Evolutionary conservation across 2,888 invertebrate genomes (phyloP), one percentile per base, ranked within the genome.

Genomic region (Diachrysia chrysitis): DNA sequence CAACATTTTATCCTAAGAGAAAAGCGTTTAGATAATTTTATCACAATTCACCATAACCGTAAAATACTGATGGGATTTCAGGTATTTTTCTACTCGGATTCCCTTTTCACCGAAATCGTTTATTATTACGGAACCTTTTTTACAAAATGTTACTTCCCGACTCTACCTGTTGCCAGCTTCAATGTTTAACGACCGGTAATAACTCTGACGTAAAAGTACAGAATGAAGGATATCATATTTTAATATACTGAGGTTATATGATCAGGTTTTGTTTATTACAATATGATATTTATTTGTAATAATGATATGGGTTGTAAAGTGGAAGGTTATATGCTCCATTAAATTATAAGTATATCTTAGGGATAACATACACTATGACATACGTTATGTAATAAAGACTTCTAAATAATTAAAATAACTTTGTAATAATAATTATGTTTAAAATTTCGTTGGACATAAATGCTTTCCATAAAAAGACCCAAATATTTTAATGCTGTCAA

Each of bases 161-260:
- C 32, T 29, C 10, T 53, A 78, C 81, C 78, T 77, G 78, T 80
- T 80, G 58, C 65, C 32, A 60, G 55, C 58, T 69, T 64, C 66
- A 54, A 48, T 42, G 17, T 65, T 78, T 73, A 58, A 78, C 62
- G 53, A 29, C 48, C 54, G 32, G 54, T 46, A 66, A 71, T 76
- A 76, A 79, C 51, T 58, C 56, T 14, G 29, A 16, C 71, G 71
- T 77, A 79, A 79, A 76, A 55, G 59, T 71, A 63, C 51, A 68
- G 71, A 67, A 71, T 76, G 61, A 76, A 65, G 67, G 65, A 76
- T 79, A 79, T 67, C 62, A 69, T 74, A 37, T 78, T 64, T n/a
- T 74, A 74, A 74, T 78, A 78, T 69, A 61, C 79, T 58, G 25
- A 35, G 10, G 55, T 79, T 79, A 77, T 79, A 77, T 71, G 54